These are phyloP conservation scores for Dinoponera quadriceps DNA, from an alignment of 1,140 invertebrate species.

Conservation along the genomic window DNA sequence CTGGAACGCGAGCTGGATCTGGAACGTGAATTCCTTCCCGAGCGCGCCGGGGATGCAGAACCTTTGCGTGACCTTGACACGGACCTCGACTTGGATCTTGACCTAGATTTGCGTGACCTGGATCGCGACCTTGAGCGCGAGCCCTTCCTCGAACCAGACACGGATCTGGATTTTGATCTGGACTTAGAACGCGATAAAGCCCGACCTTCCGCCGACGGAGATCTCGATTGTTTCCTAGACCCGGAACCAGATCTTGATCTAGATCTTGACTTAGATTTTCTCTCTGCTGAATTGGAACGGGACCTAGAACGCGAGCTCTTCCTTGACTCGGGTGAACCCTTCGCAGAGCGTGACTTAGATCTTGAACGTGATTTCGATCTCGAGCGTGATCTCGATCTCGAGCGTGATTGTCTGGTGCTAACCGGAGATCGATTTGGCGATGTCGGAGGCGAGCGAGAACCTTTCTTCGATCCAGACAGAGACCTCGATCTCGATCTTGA, in stretches of 20 bases:
- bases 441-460: slow-evolving; percentile 47
- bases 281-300: slow-evolving; percentile 72
- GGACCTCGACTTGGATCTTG: slow-evolving; percentile 76
- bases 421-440: slow-evolving; percentile 30
- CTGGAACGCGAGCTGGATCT: slow-evolving; percentile 71
- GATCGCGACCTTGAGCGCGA: slow-evolving; percentile 78
- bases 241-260: slow-evolving; percentile 70
- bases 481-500: slow-evolving; percentile 72
- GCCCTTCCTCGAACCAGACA: slow-evolving; percentile 76
- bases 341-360: slow-evolving; percentile 70
- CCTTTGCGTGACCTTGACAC: slow-evolving; percentile 73
- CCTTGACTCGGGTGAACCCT: slow-evolving; percentile 42
- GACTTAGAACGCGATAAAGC: slow-evolving; percentile 75
- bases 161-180: slow-evolving; percentile 77
- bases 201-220: slow-evolving; percentile 27
- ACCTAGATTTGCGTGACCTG: slow-evolving; percentile 71
- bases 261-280: slow-evolving; percentile 70
- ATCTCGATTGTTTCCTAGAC: slow-evolving; percentile 72
- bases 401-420: slow-evolving; percentile 46
- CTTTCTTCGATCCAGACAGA: slow-evolving; percentile 38
- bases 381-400: slow-evolving; percentile 62
- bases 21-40: slow-evolving; percentile 76
- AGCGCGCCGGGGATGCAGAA: slow-evolving; percentile 68
- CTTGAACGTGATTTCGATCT: slow-evolving; percentile 64
- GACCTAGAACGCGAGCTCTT: slow-evolving; percentile 69